Percentiles rank a stretch among this genome's conserved stretches.
Conservation (phyloP, 2,113 vertebrate species). For the Corythaixoides concolor region DNA sequence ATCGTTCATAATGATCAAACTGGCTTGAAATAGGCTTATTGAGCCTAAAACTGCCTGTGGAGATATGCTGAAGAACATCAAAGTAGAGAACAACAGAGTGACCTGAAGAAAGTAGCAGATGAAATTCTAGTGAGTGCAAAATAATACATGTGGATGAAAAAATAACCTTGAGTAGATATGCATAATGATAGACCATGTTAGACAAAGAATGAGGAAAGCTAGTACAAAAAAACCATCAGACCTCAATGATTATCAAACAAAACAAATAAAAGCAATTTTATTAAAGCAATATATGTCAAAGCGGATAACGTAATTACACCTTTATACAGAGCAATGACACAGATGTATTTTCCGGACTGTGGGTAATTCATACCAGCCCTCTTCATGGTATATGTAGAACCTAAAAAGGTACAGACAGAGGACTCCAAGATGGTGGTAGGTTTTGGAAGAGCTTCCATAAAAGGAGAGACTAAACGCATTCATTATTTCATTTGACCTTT, state of each 20-base stretch:
- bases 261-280: background rate
- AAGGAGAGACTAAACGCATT: background rate
- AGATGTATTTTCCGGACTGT: background rate
- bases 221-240: background rate
- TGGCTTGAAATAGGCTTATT: background rate
- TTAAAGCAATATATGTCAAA: background rate
- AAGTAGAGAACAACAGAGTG: background rate
- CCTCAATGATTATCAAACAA: background rate
- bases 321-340: background rate
- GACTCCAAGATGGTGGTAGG: background rate
- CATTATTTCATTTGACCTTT: background rate
- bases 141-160: background rate
- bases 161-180: background rate
- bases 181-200: background rate
- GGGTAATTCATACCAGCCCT: background rate
- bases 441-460: background rate
- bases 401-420: background rate
- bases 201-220: background rate
- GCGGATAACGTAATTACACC: background rate
- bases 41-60: background rate
- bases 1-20: background rate
- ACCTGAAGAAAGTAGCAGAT: background rate
- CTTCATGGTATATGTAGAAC: background rate
- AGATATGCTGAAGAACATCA: background rate
- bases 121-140: background rate